These are phyloP conservation scores for Anser brachyrhynchus DNA, from an alignment of 2,113 vertebrate genomes.

Conservation along the genomic window DNA sequence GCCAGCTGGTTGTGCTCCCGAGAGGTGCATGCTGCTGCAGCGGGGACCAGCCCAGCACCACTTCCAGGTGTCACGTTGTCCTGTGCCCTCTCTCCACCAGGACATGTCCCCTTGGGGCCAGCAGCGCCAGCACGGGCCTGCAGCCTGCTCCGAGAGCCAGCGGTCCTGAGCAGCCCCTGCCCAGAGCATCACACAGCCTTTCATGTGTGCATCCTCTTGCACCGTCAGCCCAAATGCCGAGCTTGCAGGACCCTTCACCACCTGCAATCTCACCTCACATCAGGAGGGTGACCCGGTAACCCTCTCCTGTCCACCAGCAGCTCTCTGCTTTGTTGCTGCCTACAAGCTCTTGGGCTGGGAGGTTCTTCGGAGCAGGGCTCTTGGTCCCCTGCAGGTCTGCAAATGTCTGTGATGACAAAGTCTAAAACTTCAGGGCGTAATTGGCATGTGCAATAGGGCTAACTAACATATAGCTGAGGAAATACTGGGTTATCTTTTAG, in stretches of 20 bases:
- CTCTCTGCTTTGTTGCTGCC: not conserved
- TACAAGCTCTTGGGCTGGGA: not conserved
- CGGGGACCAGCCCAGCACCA: not conserved
- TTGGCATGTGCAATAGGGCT: not conserved
- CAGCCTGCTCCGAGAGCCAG: no score
- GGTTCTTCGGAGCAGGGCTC: not conserved
- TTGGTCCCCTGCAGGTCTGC: not conserved
- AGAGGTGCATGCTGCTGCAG: fast-evolving
- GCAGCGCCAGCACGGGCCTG: no score
- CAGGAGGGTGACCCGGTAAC: not conserved
- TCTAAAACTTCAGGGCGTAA: not conserved
- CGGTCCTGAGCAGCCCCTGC: not conserved
- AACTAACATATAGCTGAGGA: not conserved
- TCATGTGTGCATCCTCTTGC: fast-evolving
- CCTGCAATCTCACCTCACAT: not conserved
- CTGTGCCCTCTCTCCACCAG: fast-evolving
- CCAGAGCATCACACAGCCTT: not conserved
- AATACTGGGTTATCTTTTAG: not conserved
- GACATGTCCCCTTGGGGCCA: not conserved
- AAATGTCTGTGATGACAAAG: not conserved
- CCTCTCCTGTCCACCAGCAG: not conserved
- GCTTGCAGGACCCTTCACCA: not conserved
- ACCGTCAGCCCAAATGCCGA: not conserved
- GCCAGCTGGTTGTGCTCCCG: fast-evolving
- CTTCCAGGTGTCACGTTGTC: not conserved